phyloP scores from a whole-genome alignment of 2,888 invertebrate genomes.

The Caenorhabditis panamensis region DNA sequence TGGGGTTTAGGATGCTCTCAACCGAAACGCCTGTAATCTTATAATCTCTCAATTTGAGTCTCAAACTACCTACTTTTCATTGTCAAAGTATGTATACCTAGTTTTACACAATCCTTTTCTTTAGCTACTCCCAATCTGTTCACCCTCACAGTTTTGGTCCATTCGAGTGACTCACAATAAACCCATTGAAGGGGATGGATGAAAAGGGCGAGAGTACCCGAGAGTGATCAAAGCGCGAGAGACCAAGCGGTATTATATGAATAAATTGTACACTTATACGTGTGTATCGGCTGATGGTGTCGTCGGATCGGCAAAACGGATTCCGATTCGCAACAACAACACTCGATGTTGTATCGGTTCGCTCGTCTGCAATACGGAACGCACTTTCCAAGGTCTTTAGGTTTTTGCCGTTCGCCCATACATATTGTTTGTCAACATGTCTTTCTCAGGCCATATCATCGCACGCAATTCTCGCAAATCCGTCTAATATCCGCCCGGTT shows the following conservation, averaged over 20 bases:
- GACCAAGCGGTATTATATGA: constrained; percentile 42
- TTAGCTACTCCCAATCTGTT: neutral
- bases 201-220: constrained; percentile 1
- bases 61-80: neutral
- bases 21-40: constrained; percentile 1
- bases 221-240: neutral
- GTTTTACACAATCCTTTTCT: no score
- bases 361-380: neutral
- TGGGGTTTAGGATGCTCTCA: neutral
- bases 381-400: constrained; percentile 37
- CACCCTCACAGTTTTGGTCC: neutral
- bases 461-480: constrained; percentile 62
- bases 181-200: neutral
- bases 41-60: neutral
- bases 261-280: constrained; percentile 48
- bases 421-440: constrained; percentile 57
- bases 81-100: no score
- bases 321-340: constrained; percentile 30
- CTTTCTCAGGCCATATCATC: constrained; percentile 45
- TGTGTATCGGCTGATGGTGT: constrained; percentile 9
- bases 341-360: constrained; percentile 18
- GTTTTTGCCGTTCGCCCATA: constrained; percentile 23
- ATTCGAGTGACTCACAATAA: constrained; percentile 35
- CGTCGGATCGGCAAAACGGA: neutral
- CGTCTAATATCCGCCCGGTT: constrained; percentile 50